These are phyloP conservation scores for Drosophila algonquin DNA, from an alignment of 2,888 invertebrate species.

Conservation along the genomic window DNA sequence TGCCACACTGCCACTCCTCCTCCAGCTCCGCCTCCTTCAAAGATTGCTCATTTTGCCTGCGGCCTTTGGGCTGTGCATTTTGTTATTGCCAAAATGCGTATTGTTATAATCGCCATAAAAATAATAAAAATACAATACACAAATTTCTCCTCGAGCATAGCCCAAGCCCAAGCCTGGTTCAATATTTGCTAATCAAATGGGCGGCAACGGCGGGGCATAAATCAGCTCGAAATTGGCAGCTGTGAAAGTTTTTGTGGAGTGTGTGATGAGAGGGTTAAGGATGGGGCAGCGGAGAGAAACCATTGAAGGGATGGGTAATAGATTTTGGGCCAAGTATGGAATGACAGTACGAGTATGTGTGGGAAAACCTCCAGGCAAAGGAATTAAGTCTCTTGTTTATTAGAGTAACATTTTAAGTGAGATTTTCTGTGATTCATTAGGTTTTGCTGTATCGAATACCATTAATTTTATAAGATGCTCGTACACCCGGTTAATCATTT, in stretches of 20 bases:
- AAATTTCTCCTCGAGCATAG: constrained; percentile 13
- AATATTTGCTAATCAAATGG: constrained; percentile 70
- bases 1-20: constrained; percentile 24
- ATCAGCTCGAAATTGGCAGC: constrained; percentile 33
- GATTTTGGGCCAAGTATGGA: not conserved
- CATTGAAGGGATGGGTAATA: not conserved
- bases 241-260: constrained; percentile 12
- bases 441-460: too few species aligned
- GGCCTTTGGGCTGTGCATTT: constrained; percentile 28
- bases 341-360: not conserved
- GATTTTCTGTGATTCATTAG: too few species aligned
- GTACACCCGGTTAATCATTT: too few species aligned
- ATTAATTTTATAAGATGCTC: too few species aligned
- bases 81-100: constrained; percentile 54
- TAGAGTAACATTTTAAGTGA: too few species aligned
- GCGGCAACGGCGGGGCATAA: constrained; percentile 57
- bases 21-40: constrained; percentile 38
- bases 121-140: constrained; percentile 47
- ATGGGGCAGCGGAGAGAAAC: not conserved
- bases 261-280: constrained; percentile 25
- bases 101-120: constrained; percentile 59
- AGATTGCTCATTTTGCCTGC: constrained; percentile 62
- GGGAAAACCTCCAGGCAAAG: not conserved
- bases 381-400: not conserved
- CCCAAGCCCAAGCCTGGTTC: constrained; percentile 21